A percentile compares a stretch with the other conserved stretches of the same genome.
phyloP scores from a whole-genome alignment of 2,888 invertebrate genomes.

The Pemphredon lugubris region DNA sequence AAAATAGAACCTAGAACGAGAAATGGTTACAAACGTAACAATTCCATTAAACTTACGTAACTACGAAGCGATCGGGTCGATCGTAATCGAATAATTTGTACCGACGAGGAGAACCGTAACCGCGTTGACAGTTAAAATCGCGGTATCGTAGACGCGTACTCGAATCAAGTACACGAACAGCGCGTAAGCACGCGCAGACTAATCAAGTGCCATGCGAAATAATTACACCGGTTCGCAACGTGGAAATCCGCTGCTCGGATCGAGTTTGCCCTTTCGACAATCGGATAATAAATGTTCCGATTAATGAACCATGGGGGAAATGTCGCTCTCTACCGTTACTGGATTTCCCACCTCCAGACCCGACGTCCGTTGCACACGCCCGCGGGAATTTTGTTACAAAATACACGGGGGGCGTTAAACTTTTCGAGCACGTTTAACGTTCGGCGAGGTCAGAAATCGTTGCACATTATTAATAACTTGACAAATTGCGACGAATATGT shows the following conservation, averaged over 20 bases:
- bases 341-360: constrained; percentile 9
- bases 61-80: no score
- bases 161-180: constrained; percentile 7
- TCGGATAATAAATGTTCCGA: constrained; percentile 50
- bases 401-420: not conserved
- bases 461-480: no score
- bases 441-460: not conserved
- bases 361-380: constrained; percentile 11
- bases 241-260: constrained; percentile 51
- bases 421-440: not conserved
- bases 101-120: not conserved
- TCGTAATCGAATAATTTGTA: not conserved
- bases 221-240: constrained; percentile 58
- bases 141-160: not conserved
- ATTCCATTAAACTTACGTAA: no score
- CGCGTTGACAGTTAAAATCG: not conserved
- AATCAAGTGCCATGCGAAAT: constrained; percentile 67
- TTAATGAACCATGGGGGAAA: constrained; percentile 47
- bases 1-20: no score
- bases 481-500: no score
- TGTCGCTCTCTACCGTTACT: constrained; percentile 33
- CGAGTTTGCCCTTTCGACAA: constrained; percentile 48
- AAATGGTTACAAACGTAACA: no score
- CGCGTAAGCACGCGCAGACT: constrained; percentile 39
- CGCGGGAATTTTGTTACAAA: not conserved